phyloP scores from a whole-genome alignment of 1,140 invertebrate species.

The Telenomus remus region DNA sequence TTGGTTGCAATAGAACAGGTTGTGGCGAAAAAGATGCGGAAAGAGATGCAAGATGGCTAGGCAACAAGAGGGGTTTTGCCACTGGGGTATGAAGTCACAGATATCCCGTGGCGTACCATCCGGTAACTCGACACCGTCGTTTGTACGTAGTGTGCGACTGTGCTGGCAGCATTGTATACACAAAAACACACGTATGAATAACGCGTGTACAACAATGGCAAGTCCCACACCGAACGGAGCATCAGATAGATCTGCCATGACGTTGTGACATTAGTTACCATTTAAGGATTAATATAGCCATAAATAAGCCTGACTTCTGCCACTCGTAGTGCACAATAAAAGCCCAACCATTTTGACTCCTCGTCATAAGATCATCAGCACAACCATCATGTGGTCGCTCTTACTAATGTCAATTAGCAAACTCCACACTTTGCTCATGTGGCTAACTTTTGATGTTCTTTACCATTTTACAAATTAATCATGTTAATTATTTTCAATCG shows the following conservation, averaged over 20 bases:
- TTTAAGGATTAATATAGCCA: conserved; percentile 77
- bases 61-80: conserved; percentile 37
- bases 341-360: conserved; percentile 42
- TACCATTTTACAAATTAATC: too few relatives aligned
- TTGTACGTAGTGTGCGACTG: conserved; percentile 71
- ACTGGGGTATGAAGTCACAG: conserved; percentile 72
- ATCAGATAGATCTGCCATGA: conserved; percentile 70
- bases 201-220: conserved; percentile 70
- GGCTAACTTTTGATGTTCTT: too few relatives aligned
- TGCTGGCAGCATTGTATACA: conserved; percentile 66
- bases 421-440: conserved; percentile 14
- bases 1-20: conserved; percentile 64
- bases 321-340: conserved; percentile 60
- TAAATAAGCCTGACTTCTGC: conserved; percentile 73
- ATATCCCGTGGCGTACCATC: conserved; percentile 75
- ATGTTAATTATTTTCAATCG: too few relatives aligned
- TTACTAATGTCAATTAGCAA: conserved; percentile 46
- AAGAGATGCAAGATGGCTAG: conserved; percentile 29
- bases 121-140: conserved; percentile 76
- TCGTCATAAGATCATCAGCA: conserved; percentile 20
- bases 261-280: conserved; percentile 75
- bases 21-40: conserved; percentile 42
- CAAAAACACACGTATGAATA: conserved; percentile 74
- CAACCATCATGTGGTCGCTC: conserved; percentile 35
- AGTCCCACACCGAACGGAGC: conserved; percentile 66